Base-by-base conservation (phyloP, 1,140 invertebrate species). In the Rhopalosiphum maidis region DNA sequence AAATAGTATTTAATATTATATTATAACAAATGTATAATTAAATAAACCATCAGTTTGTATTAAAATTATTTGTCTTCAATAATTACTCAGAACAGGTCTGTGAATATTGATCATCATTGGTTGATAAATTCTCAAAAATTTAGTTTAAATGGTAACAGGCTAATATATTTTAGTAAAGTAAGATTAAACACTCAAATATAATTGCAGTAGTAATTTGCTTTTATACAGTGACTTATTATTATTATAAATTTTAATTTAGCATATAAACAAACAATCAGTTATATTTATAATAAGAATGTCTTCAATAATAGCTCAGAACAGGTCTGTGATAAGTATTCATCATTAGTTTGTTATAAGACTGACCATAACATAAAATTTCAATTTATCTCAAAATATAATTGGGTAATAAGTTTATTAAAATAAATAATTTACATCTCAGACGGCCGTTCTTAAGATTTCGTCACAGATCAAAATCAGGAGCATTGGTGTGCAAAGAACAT, bases 401-500 rank as follows among this genome's bases (percentile, higher is more conserved):
- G 11, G 15, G 15, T 9, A 51, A 18, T 18, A 51, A 6, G 30
- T 18, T n/a, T 18, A 77, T 1, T 77, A 4, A n/a, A 77, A 77
- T n/a, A 18, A 68, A 68, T 68, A 2, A 43, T 43, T 11, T 23
- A 88, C 2, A 88, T 25, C 25, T 86, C 25, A 86, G 43, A 86
- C 48, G 68, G 68, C 68, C 77, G 68, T 83, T 92, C 68, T 92
- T 92, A 85, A 85, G 41, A 51, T 88, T 55, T 83, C 91, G 30
- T 93, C 91, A 93, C 7, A 86, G 9, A 30, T 94, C 94, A 95
- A 89, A 94, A 94, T 95, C 94, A 95, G 94, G 94, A 95, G 94
- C 95, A 94, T 95, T 94, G 93, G 41, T 88, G 60, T 77, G 60
- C 55, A 93, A 51, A 82, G 43, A 87, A 60, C 93, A 93, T 89